phyloP scores from a whole-genome alignment of 2,113 vertebrate genomes.

The Opisthocomus hoazin region DNA sequence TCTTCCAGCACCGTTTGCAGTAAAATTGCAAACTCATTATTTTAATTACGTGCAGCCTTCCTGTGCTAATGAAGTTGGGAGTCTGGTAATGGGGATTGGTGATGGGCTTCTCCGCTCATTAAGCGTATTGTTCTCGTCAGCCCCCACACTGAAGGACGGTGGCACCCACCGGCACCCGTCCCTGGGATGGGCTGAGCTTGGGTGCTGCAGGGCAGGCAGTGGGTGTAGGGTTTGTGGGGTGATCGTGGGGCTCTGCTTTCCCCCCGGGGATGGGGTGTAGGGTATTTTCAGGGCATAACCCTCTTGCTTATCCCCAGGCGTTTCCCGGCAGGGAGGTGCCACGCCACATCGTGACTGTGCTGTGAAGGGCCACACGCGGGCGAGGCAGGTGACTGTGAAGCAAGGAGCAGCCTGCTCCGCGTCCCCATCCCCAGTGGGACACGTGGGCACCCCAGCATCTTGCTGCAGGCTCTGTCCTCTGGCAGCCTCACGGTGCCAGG shows the following conservation, averaged over 20 bases:
- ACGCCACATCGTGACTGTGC: rapidly evolving
- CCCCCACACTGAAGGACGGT: background rate
- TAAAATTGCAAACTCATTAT: constrained; percentile 61
- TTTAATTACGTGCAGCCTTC: constrained; percentile 61
- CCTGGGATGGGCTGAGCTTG: background rate
- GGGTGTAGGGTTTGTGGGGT: background rate
- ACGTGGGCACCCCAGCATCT: rapidly evolving
- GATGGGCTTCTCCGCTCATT: constrained; percentile 48
- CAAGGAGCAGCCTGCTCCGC: rapidly evolving
- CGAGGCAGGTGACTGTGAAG: background rate
- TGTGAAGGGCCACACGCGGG: background rate
- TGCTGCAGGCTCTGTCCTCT: background rate
- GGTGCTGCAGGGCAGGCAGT: background rate
- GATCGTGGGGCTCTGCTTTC: background rate
- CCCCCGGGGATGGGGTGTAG: rapidly evolving
- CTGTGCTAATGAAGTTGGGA: constrained; percentile 67
- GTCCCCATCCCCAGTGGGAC: background rate
- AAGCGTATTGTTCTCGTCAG: background rate
- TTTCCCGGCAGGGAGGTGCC: background rate
- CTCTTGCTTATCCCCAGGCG: background rate
- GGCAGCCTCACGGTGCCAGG: background rate
- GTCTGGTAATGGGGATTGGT: constrained; percentile 53
- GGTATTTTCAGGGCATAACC: background rate
- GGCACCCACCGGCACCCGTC: background rate
- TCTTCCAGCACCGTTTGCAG: constrained; percentile 34